Base-by-base conservation (phyloP, 1,140 invertebrate species). In the Drosophila repletoides region DNA sequence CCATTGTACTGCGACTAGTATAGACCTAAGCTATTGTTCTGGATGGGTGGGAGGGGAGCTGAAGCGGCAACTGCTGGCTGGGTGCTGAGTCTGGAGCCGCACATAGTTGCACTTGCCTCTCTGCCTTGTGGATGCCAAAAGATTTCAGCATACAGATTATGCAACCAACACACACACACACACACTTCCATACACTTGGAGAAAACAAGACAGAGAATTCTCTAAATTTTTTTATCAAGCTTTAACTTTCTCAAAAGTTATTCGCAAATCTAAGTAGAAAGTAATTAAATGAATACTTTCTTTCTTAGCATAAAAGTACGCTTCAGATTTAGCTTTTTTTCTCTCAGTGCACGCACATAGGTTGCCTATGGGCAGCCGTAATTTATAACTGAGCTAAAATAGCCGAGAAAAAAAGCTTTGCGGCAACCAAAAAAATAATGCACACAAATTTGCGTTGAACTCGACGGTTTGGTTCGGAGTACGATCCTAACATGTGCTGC, bases 371-470 rank as follows among this genome's bases (percentile, higher is more conserved):
- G 79, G 73, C 58, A 60, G 53, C 29, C 21, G 80, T 86, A 86
- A 86, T 86, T 86, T 86, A 86, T 86, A 86, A 86, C 80, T 73
- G 59, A 86, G 76, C 75, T 72, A 84, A 84, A 84, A 86, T 75
- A 63, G 75, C 80, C 56, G 59, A 68, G 61, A 69, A 80, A 80
- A n/a, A 79, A 79, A 70, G 40, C 69, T 72, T 60, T 17, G 52
- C 69, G 55, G 63, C 73, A 38, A 45, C 49, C 56, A 61, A 80
- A 61, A 80, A 63, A 68, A 53, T 67, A 83, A 84, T 71, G 70
- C 73, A 66, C 79, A 84, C 73, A 83, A 83, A 77, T 84, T 84
- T 84, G 55, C 60, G 70, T 77, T 53, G 77, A 60, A 33, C 58
- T 64, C 46, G 24, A 61, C 14, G 29, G 29, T 67, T 31, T n/a